Base-by-base conservation (phyloP, 2,888 invertebrate species). In the Erebia epiphron region DNA sequence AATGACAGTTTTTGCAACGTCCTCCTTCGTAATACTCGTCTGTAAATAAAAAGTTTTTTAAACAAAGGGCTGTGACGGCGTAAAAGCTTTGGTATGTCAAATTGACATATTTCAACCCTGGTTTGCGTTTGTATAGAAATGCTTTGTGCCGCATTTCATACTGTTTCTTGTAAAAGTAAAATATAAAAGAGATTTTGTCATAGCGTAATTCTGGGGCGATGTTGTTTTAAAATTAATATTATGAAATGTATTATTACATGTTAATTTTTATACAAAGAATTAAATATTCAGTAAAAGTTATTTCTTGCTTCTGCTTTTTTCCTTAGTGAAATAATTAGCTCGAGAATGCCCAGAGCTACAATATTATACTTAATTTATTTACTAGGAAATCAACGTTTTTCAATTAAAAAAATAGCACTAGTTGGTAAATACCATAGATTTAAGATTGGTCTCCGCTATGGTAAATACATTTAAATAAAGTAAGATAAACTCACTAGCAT, bases 1-100 rank as follows among this genome's bases (percentile, higher is more conserved):
- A 95, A 87, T 98, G 97, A 85, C 98, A 98, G 69, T 95, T 95
- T 85, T 96, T 96, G 90, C 98, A 98, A 71, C 95, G 95, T 71
- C 95, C 95, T 76, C 95, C 95, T 80, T 96, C 96, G 79, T 94
- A 95, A 88, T 96, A 97, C 88, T 97, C 96, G 79, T 94, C 96
- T 96, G 89, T 71, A 90, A 91, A 82, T 79, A 85, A 84, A 83
- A 73, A 78, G 75, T 74, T 74, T 78, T 56, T 75, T 74, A 76
- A 76, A 77, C 78, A 78, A 79, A 78, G 77, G 73, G 73, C 73
- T 71, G 74, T 72, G 73, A 75, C 72, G 71, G 66, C 69, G 71
- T 77, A 77, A 77, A 76, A 75, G 76, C 75, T 76, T 76, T 75
- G 72, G 76, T 77, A 78, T 78, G 76, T 79, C 78, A 76, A 79